phyloP scores from a whole-genome alignment of 2,113 vertebrate genomes.

The Channa argus region DNA sequence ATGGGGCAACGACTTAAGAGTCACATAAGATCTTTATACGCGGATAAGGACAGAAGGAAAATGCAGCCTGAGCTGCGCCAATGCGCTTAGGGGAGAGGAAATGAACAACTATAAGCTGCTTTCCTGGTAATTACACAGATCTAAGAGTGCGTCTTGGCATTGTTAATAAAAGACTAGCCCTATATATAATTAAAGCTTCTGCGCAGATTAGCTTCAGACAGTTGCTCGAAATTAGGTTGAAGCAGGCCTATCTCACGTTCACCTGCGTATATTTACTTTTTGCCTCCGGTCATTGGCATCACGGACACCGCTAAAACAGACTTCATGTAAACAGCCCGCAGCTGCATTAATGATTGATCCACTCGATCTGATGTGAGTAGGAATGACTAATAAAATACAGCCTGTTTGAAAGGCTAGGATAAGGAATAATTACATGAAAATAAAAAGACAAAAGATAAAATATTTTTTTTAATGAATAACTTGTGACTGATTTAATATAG shows the following conservation, averaged over 20 bases:
- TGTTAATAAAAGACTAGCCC: conserved; percentile 82
- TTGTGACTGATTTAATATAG: not conserved
- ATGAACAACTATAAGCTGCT: conserved; percentile 79
- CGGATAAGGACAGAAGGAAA: conserved; percentile 81
- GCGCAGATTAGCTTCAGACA: conserved; percentile 59
- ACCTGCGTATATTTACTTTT: conserved; percentile 53
- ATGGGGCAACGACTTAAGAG: conserved; percentile 79
- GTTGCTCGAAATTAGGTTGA: conserved; percentile 47
- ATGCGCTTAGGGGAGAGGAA: conserved; percentile 82
- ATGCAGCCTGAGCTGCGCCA: conserved; percentile 71
- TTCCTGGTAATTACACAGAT: conserved; percentile 85
- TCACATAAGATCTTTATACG: conserved; percentile 73
- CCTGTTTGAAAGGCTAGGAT: not conserved
- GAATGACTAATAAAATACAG: not conserved
- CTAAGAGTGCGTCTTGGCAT: conserved; percentile 69
- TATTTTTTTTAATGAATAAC: not conserved
- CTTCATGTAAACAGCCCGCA: not conserved
- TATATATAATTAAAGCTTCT: conserved; percentile 79
- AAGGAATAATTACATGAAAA: not conserved
- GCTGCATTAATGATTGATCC: not conserved
- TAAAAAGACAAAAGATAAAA: not conserved
- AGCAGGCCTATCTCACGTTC: conserved; percentile 56
- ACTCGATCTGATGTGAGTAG: not conserved
- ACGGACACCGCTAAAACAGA: not conserved
- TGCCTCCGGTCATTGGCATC: not conserved